Evolutionary conservation across 2,888 invertebrate species (phyloP), one percentile per base, ranked within the genome.

Genomic region (Antheraea assamensis): DNA sequence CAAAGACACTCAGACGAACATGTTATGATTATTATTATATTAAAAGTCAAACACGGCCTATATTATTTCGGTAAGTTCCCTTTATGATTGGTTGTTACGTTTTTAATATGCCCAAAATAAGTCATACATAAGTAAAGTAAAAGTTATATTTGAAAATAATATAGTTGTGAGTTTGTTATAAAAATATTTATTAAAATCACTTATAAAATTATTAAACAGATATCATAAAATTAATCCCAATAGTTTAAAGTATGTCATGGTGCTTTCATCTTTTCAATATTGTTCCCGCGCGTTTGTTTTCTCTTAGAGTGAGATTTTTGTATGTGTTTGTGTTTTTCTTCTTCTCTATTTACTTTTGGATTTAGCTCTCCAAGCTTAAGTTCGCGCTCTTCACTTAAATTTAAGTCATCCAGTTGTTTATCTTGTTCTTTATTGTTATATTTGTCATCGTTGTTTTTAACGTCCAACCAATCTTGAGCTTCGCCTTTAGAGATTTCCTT

Each of bases 401-500:
- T 52, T 1, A 35, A 31, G 55, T 66, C 35, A 1, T 74, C 52
- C 61, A 15, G 19, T 66, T n/a, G 49, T 71, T 24, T 71, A 17
- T 52, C 76, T 76, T 30, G 73, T 71, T 71, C 78, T 72, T 75
- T 75, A 61, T 31, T 76, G 42, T 71, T 74, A 15, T 74, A 71
- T 21, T 73, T 74, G 17, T 74, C 73, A 27, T 80, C 77, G 0
- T 70, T 55, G n/a, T 84, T 85, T 75, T 85, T 87, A 8, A 79
- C 78, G 66, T 78, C 82, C 27, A 90, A 74, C 93, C 93, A 94
- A 76, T 90, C 86, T 21, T 87, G 90, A 0, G 93, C 93, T 83
- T 94, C 93, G 7, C 78, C 84, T 77, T 89, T 91, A 2, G 90
- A 83, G 73, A 94, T 92, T 64, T 88, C 83, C 78, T 92, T 93